phyloP scores from a whole-genome alignment of 2,888 invertebrate genomes.

The Salticus scenicus region DNA sequence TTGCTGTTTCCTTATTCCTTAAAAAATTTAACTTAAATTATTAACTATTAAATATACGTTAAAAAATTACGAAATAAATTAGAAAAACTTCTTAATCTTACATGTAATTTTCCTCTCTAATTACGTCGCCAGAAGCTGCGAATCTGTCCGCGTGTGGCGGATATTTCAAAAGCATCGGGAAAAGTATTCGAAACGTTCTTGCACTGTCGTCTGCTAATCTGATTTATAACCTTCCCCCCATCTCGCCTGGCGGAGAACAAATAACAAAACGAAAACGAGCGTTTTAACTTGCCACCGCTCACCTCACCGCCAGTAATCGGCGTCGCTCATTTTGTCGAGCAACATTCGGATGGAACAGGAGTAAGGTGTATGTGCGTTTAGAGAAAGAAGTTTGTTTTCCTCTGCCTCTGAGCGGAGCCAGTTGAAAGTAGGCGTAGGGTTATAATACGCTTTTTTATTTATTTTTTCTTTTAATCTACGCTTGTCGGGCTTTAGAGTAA shows the following conservation, averaged over 20 bases:
- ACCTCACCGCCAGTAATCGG: background rate
- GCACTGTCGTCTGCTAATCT: conserved; percentile 40
- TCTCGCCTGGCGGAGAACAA: conserved; percentile 16
- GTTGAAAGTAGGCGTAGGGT: background rate
- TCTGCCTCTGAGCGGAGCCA: background rate
- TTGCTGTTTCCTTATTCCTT: too few relatives aligned
- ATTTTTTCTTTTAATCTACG: background rate
- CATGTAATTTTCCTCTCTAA: too few relatives aligned
- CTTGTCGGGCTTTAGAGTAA: background rate
- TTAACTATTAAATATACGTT: too few relatives aligned
- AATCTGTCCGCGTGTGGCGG: background rate
- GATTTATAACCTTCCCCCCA: conserved; percentile 48
- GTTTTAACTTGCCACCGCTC: conserved; percentile 38
- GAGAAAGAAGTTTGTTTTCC: conserved; percentile 4
- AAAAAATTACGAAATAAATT: too few relatives aligned
- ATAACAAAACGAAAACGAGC: conserved; percentile 44
- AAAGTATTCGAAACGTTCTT: background rate
- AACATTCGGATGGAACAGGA: background rate
- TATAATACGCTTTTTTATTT: background rate
- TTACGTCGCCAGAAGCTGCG: too few relatives aligned
- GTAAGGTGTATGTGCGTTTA: background rate
- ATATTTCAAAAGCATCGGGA: background rate
- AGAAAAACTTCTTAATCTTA: too few relatives aligned
- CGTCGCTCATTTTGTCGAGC: conserved; percentile 12
- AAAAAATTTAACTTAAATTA: too few relatives aligned